phyloP scores from a whole-genome alignment of 2,888 invertebrate species.

The Cerceris rybyensis region DNA sequence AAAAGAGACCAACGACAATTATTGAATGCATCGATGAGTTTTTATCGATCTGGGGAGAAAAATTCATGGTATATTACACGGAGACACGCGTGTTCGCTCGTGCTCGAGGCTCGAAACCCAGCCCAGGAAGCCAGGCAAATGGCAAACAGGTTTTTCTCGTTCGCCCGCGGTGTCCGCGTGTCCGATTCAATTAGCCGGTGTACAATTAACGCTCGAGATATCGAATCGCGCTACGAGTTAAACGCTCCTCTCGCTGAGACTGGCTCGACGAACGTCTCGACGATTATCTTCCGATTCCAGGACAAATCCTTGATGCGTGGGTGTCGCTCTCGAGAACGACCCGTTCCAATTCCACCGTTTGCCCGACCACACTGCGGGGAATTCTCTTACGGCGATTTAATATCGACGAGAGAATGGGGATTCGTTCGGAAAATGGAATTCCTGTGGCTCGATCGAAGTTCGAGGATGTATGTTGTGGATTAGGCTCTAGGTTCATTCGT shows the following conservation, averaged over 20 bases:
- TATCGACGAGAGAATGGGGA: no score
- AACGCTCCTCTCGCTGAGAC: constrained; percentile 21
- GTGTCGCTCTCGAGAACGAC: not conserved
- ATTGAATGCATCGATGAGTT: constrained; percentile 34
- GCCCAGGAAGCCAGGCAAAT: constrained; percentile 44
- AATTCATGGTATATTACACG: constrained; percentile 44
- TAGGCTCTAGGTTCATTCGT: no score
- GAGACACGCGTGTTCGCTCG: constrained; percentile 11
- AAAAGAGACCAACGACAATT: constrained; percentile 27
- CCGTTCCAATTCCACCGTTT: not conserved
- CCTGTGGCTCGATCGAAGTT: no score
- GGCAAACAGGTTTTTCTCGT: constrained; percentile 65
- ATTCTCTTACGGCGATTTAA: no score
- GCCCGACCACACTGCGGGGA: not conserved
- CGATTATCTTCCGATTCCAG: constrained; percentile 8
- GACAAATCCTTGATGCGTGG: not conserved
- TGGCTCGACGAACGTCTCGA: not conserved
- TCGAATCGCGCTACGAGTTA: constrained; percentile 29
- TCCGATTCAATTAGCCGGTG: constrained; percentile 62
- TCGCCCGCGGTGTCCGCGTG: constrained; percentile 43
- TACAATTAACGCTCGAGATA: constrained; percentile 58
- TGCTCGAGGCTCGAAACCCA: constrained; percentile 2
- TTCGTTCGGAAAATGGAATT: no score
- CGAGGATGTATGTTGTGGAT: no score
- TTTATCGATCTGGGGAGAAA: constrained; percentile 42